Evolutionary conservation across 2,113 vertebrate genomes (phyloP).

Genomic region (Phylloscopus trochilus): DNA sequence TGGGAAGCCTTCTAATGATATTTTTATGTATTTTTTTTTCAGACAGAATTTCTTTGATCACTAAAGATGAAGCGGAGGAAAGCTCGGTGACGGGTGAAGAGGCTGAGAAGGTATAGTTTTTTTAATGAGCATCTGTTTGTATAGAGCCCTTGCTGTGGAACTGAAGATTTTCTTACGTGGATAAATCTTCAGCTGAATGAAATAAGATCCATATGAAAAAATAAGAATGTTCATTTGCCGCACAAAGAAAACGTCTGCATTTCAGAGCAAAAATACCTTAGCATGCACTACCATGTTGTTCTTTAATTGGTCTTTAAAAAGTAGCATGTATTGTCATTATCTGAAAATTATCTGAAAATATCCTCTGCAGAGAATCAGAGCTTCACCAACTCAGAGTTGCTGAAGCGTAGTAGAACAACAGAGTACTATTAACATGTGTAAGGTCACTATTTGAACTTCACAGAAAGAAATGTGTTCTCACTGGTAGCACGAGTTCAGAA

Average conservation of each 20-base stretch:
- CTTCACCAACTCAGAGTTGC: neutral
- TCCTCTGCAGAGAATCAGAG: neutral
- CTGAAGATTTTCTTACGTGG: neutral
- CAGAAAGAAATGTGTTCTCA: neutral
- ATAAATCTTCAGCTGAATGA: neutral
- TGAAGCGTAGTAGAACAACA: neutral
- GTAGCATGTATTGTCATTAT: neutral
- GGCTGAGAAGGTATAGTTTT: slow-evolving; percentile 80
- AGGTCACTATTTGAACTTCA: neutral
- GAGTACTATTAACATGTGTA: neutral
- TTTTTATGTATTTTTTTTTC: slow-evolving; percentile 25
- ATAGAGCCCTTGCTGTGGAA: neutral
- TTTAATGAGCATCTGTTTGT: neutral
- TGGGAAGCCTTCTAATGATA: slow-evolving; percentile 1
- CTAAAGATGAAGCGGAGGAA: slow-evolving; percentile 82
- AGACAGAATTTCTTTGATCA: slow-evolving; percentile 90
- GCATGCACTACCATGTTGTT: neutral
- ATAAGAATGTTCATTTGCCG: neutral
- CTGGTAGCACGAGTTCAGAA: neutral
- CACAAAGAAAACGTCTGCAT: neutral
- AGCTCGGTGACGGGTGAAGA: slow-evolving; percentile 82
- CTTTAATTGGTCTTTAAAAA: neutral
- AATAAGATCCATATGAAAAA: neutral
- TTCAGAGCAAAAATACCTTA: neutral
- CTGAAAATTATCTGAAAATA: neutral